phyloP scores from a whole-genome alignment of 2,888 invertebrate species.

The Papilio protenor region DNA sequence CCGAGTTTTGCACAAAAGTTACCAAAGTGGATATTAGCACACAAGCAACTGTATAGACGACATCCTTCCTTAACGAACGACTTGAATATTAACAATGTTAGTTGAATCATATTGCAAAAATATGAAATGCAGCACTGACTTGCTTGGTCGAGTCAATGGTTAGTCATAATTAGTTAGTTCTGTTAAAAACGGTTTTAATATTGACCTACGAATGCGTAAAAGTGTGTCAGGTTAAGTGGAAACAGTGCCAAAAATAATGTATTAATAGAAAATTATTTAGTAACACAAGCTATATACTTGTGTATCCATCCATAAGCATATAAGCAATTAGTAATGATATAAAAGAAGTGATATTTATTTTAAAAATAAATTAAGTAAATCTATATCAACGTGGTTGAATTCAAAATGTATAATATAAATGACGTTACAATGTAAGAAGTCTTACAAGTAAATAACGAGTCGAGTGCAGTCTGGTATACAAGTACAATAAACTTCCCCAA shows the following conservation, averaged over 20 bases:
- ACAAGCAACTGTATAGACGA: not conserved
- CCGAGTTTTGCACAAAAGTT: not conserved
- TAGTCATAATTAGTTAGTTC: not conserved
- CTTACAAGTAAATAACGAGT: conserved; percentile 43
- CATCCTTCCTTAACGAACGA: not conserved
- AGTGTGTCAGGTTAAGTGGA: no score
- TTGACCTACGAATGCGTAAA: not conserved
- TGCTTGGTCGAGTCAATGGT: not conserved
- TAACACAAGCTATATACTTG: not conserved
- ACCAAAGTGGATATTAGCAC: not conserved
- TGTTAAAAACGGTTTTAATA: not conserved
- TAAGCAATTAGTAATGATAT: not conserved
- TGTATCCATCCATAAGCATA: not conserved
- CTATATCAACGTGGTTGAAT: not conserved
- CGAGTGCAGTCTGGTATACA: conserved; percentile 41
- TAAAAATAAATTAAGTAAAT: not conserved
- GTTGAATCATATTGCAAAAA: not conserved
- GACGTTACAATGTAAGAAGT: conserved; percentile 36
- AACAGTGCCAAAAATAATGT: not conserved
- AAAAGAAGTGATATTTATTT: not conserved
- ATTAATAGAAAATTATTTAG: not conserved
- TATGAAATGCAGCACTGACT: not conserved
- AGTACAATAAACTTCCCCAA: conserved; percentile 54
- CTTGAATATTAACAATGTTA: not conserved
- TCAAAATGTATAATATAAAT: conserved; percentile 21